Conservation (phyloP, 2,888 invertebrate species). For the Temnothorax rugatulus region DNA sequence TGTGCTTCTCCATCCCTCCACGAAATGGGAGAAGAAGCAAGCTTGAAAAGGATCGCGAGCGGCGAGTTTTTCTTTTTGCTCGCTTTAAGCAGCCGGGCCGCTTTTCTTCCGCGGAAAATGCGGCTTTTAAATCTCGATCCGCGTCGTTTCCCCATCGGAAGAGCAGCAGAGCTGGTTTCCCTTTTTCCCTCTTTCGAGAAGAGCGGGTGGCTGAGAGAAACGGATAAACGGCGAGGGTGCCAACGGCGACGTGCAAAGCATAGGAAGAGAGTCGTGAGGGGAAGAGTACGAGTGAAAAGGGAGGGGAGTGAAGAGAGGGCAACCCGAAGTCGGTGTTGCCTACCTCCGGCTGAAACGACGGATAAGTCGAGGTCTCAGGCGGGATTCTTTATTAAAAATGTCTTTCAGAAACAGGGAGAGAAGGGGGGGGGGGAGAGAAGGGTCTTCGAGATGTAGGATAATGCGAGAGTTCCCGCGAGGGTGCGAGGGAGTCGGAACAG, state of each 20-base stretch:
- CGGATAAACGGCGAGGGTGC: conserved; percentile 16
- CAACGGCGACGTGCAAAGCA: background rate
- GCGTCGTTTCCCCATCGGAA: conserved; percentile 63
- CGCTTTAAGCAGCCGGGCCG: conserved; percentile 61
- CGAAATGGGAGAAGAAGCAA: conserved; percentile 11
- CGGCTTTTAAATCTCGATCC: conserved; percentile 74
- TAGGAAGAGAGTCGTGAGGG: background rate
- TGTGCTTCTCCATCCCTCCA: conserved; percentile 59
- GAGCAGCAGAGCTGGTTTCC: conserved; percentile 58
- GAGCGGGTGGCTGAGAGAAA: conserved; percentile 9
- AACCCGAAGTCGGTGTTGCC: conserved; percentile 32
- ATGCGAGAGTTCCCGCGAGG: conserved; percentile 38
- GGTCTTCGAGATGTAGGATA: conserved; percentile 29
- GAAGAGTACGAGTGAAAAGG: background rate
- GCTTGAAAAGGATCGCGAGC: conserved; percentile 70
- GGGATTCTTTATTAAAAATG: conserved; percentile 74
- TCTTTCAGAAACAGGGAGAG: conserved; percentile 55
- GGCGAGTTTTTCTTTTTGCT: conserved; percentile 59
- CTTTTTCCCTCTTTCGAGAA: conserved; percentile 18
- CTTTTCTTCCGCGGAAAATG: conserved; percentile 67
- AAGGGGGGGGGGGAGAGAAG: conserved; percentile 7
- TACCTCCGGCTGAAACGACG: conserved; percentile 47
- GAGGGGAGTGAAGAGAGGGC: conserved; percentile 38
- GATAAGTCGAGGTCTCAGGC: conserved; percentile 65
- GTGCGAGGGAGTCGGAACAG: conserved; percentile 40